phyloP scores from a whole-genome alignment of 2,797 vertebrate genomes.

The Manis crassicaudata region DNA sequence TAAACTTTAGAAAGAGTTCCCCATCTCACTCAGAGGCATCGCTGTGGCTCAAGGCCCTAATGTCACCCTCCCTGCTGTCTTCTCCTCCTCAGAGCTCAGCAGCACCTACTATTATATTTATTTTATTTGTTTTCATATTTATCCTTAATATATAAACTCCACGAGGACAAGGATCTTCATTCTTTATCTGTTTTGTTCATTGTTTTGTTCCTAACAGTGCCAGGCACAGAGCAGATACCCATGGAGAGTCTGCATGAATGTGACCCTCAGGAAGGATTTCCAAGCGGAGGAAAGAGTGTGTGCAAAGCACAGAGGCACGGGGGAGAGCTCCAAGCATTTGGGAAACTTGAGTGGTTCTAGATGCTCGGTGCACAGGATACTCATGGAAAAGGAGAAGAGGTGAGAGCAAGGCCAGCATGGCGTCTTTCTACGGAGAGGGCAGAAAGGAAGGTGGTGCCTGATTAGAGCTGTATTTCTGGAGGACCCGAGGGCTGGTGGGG shows the following conservation, averaged over 20 bases:
- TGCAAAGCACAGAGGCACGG: background rate
- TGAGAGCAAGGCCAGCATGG: background rate
- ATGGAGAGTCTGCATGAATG: background rate
- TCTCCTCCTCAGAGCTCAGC: background rate
- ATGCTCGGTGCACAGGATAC: too few relatives aligned
- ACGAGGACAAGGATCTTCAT: background rate
- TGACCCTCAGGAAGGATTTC: background rate
- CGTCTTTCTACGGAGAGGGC: background rate
- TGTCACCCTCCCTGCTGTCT: background rate
- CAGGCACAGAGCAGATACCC: background rate
- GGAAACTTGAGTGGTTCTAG: background rate
- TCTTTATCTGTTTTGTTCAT: background rate
- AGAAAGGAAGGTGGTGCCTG: background rate
- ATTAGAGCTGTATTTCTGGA: slow-evolving; percentile 7
- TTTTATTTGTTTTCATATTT: background rate
- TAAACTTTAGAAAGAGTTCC: background rate
- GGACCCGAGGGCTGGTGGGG: background rate
- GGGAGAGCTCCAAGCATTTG: background rate
- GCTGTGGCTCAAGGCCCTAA: background rate
- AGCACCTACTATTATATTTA: accelerated
- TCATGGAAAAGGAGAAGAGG: background rate
- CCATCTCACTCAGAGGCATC: background rate
- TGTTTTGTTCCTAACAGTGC: background rate
- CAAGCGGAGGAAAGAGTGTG: background rate
- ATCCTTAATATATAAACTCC: background rate